Conservation (phyloP, 2,888 invertebrate genomes). For the Dromius quadrimaculatus region DNA sequence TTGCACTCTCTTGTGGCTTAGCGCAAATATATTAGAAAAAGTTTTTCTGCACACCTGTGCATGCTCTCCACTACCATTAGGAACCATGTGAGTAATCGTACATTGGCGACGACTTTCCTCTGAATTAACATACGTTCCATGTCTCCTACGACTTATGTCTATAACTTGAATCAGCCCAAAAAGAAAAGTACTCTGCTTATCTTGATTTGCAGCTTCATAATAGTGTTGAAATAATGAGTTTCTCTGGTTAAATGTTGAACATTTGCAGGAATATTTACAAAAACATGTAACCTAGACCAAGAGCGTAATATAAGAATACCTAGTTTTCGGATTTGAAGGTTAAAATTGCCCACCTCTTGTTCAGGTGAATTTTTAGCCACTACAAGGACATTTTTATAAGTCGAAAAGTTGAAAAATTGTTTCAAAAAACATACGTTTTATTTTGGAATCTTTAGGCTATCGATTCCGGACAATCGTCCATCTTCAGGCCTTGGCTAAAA, state of each 20-base stretch:
- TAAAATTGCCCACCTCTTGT: background rate
- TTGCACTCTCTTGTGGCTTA: background rate
- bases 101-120: conserved; percentile 16
- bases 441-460: no score
- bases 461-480: no score
- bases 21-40: background rate
- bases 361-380: background rate
- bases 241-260: background rate
- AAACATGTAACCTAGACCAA: background rate
- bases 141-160: background rate
- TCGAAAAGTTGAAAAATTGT: background rate
- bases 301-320: background rate
- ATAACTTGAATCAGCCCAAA: conserved; percentile 11
- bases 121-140: conserved; percentile 9
- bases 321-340: background rate
- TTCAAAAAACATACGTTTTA: no score
- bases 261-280: conserved; percentile 16
- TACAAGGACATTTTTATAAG: background rate
- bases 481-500: no score
- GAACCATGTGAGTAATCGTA: background rate
- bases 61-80: background rate
- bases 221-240: background rate
- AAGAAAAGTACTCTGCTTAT: background rate
- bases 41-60: background rate
- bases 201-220: background rate